These are phyloP conservation scores for Pao palembangensis DNA, from an alignment of 2,113 vertebrate species.

Conservation along the genomic window DNA sequence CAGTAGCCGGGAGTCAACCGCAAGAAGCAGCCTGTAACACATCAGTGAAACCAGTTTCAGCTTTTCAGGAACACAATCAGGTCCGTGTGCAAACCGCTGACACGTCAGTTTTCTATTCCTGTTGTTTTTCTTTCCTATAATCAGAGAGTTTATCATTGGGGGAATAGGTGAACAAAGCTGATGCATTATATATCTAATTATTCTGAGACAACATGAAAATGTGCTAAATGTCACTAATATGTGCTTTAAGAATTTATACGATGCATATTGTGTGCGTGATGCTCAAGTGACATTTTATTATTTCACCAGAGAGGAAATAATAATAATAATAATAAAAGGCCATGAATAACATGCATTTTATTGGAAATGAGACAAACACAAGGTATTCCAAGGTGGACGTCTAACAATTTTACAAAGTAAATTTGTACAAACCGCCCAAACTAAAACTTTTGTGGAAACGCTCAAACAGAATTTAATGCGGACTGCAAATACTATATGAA, in stretches of 20 bases:
- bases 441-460: conserved; percentile 13
- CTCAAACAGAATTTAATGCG: conserved; percentile 44
- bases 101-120: neutral
- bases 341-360: conserved; percentile 70
- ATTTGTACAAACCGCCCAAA: conserved; percentile 56
- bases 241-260: no score
- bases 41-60: no score
- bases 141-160: conserved; percentile 25
- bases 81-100: neutral
- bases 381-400: conserved; percentile 60
- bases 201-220: no score
- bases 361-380: conserved; percentile 63
- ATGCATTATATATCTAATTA: no score
- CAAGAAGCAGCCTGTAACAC: no score
- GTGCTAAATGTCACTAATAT: no score
- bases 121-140: conserved; percentile 19
- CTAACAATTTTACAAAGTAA: conserved; percentile 41
- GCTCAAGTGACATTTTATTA: no score
- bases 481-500: conserved; percentile 31
- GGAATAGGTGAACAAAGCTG: no score
- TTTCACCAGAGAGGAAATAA: neutral
- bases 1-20: neutral
- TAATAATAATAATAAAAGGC: neutral
- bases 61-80: neutral
- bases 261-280: no score